Evolutionary conservation across 2,888 invertebrate species (phyloP), one percentile per base, ranked within the genome.

Genomic region (Drosophila prostipennis): DNA sequence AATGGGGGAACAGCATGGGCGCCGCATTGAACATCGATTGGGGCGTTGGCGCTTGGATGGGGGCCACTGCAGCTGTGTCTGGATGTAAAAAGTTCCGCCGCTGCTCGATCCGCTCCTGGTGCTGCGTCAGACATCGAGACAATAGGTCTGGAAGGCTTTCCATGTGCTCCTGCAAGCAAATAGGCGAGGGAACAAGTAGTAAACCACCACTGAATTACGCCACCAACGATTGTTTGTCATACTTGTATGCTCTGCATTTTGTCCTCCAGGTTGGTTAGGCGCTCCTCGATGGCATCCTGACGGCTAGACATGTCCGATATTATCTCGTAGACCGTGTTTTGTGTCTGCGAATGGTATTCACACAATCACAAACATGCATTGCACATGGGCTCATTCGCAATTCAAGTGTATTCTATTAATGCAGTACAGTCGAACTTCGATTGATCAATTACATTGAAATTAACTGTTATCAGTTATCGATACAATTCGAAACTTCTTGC

Each of bases 241-340:
- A 96, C 94, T 93, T 98, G 98, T 90, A 98, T 93, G 74, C 95
- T 93, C 78, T 95, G 95, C 88, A 99, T 93, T 93, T 98, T 98
- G 91, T 98, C 98, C 93, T 99, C 99, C 92, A 99, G 95, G 89
- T 96, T 96, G 80, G 96, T 95, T 89, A 99, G 94, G 90, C 98
- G 95, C 92, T 98, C 98, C 92, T 99, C 99, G 82, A 99, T 94
- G 55, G 95, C 95, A 91, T 98, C 97, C 92, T 99, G 98, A 58
- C 98, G 95, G 71, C 96, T 95, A 91, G 98, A 98, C 96, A 99
- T 97, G 90, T 99, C 99, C 61, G 98, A 97, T 77, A 99, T 98
- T 89, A 99, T 96, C 93, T 99, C 99, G 92, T 99, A 99, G 81
- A 99, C 98, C 57, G 98, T 98, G 91, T 98, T 98, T 93, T 99